phyloP scores from a whole-genome alignment of 2,113 vertebrate species.

The Psittacus erithacus region DNA sequence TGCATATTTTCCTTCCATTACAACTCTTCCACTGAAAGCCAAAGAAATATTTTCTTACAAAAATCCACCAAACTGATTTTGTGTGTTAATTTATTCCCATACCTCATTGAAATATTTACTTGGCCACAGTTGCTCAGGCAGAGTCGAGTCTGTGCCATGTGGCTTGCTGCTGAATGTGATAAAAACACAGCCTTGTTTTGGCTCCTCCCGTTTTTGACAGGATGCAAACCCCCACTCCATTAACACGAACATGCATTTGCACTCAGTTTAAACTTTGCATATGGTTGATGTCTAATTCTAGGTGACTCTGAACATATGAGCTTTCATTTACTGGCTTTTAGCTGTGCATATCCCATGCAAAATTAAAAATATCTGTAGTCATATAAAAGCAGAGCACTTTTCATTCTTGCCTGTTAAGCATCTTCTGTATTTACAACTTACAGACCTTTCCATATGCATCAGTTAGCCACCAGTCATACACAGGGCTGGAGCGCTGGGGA shows the following conservation, averaged over 20 bases:
- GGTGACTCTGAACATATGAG: slow-evolving; percentile 26
- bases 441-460: background rate
- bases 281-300: slow-evolving; percentile 25
- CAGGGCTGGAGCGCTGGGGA: background rate
- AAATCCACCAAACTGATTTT: background rate
- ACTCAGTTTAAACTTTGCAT: slow-evolving; percentile 13
- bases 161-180: slow-evolving; percentile 13
- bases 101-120: slow-evolving; percentile 19
- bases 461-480: accelerated
- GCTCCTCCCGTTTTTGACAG: background rate
- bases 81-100: slow-evolving; percentile 13
- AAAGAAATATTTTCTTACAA: background rate
- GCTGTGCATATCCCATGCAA: slow-evolving; percentile 10
- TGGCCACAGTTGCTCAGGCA: background rate
- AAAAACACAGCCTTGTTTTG: background rate
- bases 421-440: background rate
- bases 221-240: background rate
- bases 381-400: background rate
- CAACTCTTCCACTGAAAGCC: background rate
- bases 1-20: background rate
- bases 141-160: background rate
- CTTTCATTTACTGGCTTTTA: slow-evolving; percentile 42
- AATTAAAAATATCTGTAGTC: slow-evolving; percentile 25
- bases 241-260: slow-evolving; percentile 10
- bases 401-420: background rate